These are phyloP conservation scores for Heliconius ethilla DNA, from an alignment of 2,888 invertebrate genomes.

Conservation along the genomic window DNA sequence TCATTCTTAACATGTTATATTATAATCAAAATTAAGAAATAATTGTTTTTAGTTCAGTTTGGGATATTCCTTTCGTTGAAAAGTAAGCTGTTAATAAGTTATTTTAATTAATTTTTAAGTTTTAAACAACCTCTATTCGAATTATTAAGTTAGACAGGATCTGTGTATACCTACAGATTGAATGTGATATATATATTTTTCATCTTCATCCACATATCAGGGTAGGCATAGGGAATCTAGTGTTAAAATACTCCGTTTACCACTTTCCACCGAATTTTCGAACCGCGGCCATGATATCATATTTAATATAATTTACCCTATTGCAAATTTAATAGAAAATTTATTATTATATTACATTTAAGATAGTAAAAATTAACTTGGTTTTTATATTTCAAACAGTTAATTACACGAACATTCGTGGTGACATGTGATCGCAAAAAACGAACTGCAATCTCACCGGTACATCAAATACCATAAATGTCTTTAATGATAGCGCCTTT, in stretches of 20 bases:
- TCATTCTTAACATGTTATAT: conserved; percentile 16
- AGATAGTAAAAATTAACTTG: no score
- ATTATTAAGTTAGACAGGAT: not conserved
- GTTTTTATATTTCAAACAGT: not conserved
- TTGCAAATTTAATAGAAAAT: no score
- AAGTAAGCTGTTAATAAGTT: not conserved
- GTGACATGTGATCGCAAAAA: conserved; percentile 4
- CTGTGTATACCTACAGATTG: not conserved
- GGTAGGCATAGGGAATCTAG: no score
- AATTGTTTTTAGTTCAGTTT: not conserved
- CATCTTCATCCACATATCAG: no score
- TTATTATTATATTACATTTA: not conserved
- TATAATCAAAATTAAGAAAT: not conserved
- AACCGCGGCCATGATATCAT: no score
- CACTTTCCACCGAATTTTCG: no score
- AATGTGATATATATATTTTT: no score
- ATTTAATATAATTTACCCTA: no score
- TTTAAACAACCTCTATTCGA: not conserved
- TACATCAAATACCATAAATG: conserved; percentile 30
- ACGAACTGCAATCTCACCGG: conserved; percentile 21
- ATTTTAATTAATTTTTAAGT: not conserved
- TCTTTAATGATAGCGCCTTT: conserved; percentile 23
- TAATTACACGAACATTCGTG: not conserved
- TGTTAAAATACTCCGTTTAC: no score
- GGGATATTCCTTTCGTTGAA: not conserved